phyloP scores from a whole-genome alignment of 1,140 invertebrate genomes.

The Aricia agestis region DNA sequence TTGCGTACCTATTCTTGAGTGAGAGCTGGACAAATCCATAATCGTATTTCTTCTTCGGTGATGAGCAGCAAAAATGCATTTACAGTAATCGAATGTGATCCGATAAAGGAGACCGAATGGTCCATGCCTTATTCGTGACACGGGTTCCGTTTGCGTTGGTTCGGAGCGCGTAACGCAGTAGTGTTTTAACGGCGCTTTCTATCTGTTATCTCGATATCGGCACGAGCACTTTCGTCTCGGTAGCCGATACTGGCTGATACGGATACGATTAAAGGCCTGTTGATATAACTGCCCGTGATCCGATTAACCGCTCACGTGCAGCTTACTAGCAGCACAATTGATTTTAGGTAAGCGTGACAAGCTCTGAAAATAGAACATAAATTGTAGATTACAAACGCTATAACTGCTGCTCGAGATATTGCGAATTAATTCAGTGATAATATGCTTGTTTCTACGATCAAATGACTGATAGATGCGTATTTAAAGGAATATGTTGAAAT shows the following conservation, averaged over 20 bases:
- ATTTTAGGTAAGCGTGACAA: slow-evolving; percentile 9
- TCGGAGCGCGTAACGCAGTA: slow-evolving; percentile 64
- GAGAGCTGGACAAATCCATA: no score
- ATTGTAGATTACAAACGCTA: no score
- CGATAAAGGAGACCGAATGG: slow-evolving; percentile 18
- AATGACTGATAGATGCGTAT: neutral
- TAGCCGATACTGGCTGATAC: slow-evolving; percentile 36
- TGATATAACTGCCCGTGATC: slow-evolving; percentile 52
- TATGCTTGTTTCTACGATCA: no score
- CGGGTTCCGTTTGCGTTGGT: slow-evolving; percentile 44
- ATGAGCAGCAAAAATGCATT: neutral
- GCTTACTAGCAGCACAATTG: slow-evolving; percentile 17
- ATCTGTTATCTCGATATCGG: slow-evolving; percentile 62
- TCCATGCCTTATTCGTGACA: slow-evolving; percentile 40
- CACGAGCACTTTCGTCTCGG: slow-evolving; percentile 46
- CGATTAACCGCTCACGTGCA: slow-evolving; percentile 37
- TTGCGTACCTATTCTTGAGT: no score
- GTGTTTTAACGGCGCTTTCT: slow-evolving; percentile 63
- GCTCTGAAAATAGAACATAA: no score
- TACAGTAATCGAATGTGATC: neutral
- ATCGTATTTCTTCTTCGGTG: neutral
- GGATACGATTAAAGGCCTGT: slow-evolving; percentile 43
- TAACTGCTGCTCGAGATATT: no score
- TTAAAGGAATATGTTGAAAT: neutral
- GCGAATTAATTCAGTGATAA: no score